A percentile compares a stretch with the other conserved stretches of the same genome.
phyloP scores from a whole-genome alignment of 2,797 vertebrate genomes.

The Myotis pilosus region DNA sequence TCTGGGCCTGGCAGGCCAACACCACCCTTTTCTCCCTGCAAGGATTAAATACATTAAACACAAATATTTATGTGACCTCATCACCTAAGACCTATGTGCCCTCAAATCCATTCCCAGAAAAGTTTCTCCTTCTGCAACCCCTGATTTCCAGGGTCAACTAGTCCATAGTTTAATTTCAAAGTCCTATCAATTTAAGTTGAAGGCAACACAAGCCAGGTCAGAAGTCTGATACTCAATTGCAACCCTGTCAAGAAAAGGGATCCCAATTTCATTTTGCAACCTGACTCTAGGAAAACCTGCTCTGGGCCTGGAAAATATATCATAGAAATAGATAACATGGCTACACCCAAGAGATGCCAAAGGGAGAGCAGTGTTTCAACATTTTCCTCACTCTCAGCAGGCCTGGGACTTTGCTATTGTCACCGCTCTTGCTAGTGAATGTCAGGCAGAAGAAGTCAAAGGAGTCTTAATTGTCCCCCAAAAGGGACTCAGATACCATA shows the following conservation, averaged over 20 bases:
- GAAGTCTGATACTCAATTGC: background rate
- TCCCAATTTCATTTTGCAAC: conserved; percentile 17
- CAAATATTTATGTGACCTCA: conserved; percentile 18
- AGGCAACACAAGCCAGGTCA: background rate
- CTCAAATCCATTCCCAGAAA: conserved; percentile 23
- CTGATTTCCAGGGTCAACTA: background rate
- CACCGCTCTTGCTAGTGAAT: background rate
- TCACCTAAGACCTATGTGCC: background rate
- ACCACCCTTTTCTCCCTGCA: conserved; percentile 91
- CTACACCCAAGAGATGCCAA: background rate
- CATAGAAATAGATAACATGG: background rate
- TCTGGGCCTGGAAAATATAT: conserved; percentile 3
- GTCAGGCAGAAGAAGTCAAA: conserved; percentile 29
- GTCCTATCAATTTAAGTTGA: conserved; percentile 7
- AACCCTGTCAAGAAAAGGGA: conserved; percentile 24
- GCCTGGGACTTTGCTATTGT: background rate
- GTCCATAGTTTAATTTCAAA: conserved; percentile 33
- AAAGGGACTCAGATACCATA: background rate
- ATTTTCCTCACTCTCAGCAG: background rate
- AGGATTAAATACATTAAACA: conserved; percentile 67
- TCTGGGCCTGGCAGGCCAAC: conserved; percentile 88
- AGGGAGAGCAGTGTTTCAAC: background rate
- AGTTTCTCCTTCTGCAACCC: background rate
- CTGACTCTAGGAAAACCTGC: background rate
- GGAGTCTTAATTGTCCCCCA: background rate